Evolutionary conservation across 2,797 vertebrate genomes (phyloP), one percentile per base, ranked within the genome.

Genomic region (Lycodopsis pacificus): DNA sequence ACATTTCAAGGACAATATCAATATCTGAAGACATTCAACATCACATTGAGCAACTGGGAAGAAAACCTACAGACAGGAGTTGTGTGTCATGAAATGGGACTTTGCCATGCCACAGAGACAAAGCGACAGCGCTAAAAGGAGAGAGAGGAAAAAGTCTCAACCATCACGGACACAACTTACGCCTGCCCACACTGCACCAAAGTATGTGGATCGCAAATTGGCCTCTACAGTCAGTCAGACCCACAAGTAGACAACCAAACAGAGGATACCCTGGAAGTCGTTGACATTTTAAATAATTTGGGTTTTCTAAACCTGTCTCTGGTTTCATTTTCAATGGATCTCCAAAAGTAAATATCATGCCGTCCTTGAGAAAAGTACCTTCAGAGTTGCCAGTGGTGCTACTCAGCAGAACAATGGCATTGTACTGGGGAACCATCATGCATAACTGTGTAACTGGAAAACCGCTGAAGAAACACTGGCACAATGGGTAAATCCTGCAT

Each of bases 301-400:
- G 7, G 42, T 53, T 74, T 61, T 62, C 1, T 8, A 34, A 49
- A 76, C 17, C 20, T 17, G 36, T 62, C 34, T 36, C 11, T 49
- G 19, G 42, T 58, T 69, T 65, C 7, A 62, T 62, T 48, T 53
- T 15, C 56, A 65, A 11, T 13, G 44, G 30, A 34, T 9, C 40
- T 58, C 48, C 13, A 57, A 19, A 72, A 54, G 36, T 0, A 0
- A 17, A 17, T 19, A 46, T 36, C 6, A 44, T 58, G 27, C 15
- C 40, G 40, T 68, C 69, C 51, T 58, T 71, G 44, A 59, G 54
- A 51, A 57, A 42, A 10, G n/a, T 48, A 13, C 66, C 38, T 68
- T 57, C 13, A 34, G 10, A 54, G 65, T 5, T 2, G 1, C 25
- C 22, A 7, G 46, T 34, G 19, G 15, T 20, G 30, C 34, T 53